Evolutionary conservation across 2,888 invertebrate genomes (phyloP).

Genomic region (Ochropleura plecta): DNA sequence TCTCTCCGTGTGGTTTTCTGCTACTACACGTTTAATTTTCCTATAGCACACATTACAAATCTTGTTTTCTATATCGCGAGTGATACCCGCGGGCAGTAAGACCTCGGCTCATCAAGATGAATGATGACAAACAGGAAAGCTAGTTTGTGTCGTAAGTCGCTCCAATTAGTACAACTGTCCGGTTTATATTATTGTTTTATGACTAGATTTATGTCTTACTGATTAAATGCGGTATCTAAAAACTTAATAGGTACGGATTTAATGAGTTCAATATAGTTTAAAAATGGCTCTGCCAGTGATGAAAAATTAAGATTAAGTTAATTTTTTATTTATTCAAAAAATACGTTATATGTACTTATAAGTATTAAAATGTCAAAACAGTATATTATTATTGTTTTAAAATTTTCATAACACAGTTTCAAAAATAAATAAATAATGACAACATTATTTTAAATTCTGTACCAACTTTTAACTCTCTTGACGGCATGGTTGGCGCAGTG

Average conservation of each 20-base stretch:
- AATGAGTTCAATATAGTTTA: background rate
- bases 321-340: background rate
- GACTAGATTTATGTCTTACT: slow-evolving; percentile 39
- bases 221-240: slow-evolving; percentile 7
- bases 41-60: background rate
- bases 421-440: background rate
- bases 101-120: slow-evolving; percentile 30
- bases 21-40: too few species aligned
- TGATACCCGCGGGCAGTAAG: slow-evolving; percentile 31
- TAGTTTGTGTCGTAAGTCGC: slow-evolving; percentile 41
- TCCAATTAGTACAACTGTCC: slow-evolving; percentile 54
- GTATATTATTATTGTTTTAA: background rate
- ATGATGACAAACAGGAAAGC: slow-evolving; percentile 54
- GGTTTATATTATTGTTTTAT: slow-evolving; percentile 40
- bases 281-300: background rate
- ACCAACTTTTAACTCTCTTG: background rate
- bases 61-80: background rate
- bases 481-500: too few species aligned
- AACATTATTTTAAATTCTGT: background rate
- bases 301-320: too few species aligned
- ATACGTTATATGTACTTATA: background rate
- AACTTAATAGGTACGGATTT: background rate
- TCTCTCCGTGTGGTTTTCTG: too few species aligned
- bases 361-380: background rate
- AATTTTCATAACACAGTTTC: background rate